Evolutionary conservation across 2,888 invertebrate species (phyloP), one percentile per base, ranked within the genome.

Genomic region (Cryptocephalus primarius): DNA sequence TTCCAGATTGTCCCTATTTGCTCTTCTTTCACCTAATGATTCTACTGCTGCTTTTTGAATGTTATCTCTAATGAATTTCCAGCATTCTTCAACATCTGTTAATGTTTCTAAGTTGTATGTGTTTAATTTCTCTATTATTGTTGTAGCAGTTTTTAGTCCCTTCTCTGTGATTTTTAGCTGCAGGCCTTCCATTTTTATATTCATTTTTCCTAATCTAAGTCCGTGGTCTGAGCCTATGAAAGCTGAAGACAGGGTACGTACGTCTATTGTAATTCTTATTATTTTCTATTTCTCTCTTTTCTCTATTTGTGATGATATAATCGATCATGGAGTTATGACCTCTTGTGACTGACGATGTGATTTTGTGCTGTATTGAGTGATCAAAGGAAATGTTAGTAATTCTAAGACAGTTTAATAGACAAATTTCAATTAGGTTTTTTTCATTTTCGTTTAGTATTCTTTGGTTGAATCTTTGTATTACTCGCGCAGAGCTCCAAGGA

Each of bases 271-370:
- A 36, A 4, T 36, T 36, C n/a, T 36, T 36, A 6, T 36, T 2
- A 12, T 4, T 36, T 36, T 36, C n/a, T n/a, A n/a, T n/a, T n/a
- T n/a, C n/a, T n/a, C n/a, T n/a, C n/a, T n/a, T n/a, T n/a, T n/a
- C 36, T 2, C 36, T 2, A 6, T 22, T 36, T 6, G 6, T 36
- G 2, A 36, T 6, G 6, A 36, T 4, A 36, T 36, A 36, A 6
- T 36, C 36, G 2, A 40, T 40, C 40, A 40, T 42, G 8, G 42
- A 42, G 4, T 32, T 42, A 32, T 12, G 33, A 1, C 42, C 32
- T 32, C 33, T 32, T 42, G 42, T 42, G 32, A 32, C 42, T 8
- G 42, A 42, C 42, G 2, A 42, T 9, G 42, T 42, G 32, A 42
- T 42, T 12, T 32, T 32, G 32, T 42, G 42, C 11, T 32, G 33